Base-by-base conservation (phyloP, 2,797 vertebrate genomes). In the Acanthis flammea region DNA sequence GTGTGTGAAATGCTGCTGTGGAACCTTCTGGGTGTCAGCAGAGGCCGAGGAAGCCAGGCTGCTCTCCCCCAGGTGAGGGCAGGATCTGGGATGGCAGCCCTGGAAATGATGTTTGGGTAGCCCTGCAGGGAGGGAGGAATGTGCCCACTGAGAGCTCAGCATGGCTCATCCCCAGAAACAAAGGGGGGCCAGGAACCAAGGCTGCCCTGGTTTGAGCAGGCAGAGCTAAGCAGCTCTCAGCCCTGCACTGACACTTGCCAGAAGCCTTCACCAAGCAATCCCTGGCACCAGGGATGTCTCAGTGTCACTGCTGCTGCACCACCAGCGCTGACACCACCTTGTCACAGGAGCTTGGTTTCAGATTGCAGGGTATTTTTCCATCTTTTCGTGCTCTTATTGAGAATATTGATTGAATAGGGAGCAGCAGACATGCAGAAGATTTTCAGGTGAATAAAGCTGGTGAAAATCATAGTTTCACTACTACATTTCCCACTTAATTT, bases 91-190 rank as follows among this genome's bases (percentile, higher is more conserved):
- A 13, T 30, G 55, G 39, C 60, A 83, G 75, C 24, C 48, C 89
- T 65, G 61, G 11, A 23, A 79, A 82, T 8, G 53, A 14, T 53
- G 73, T 11, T 73, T 19, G 14, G 63, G 90, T 9, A 16, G 70
- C 62, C 5, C 86, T 61, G 89, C 30, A 35, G 86, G 75, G 10
- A 50, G 79, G 85, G 78, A 96, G 90, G 95, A 95, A 95, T 92
- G 93, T 90, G 85, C 85, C 90, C 79, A 75, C 90, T 54, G 80
- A n/a, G 45, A 44, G 30, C 74, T 61, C 67, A 88, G 85, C 92
- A 94, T 27, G 82, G 93, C 93, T 96, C 94, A 94, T 74, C 85
- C 95, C 94, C 95, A 94, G 87, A 62, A 94, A 96, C 68, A 95
- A 94, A 88, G 91, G 72, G 31, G 54, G 91, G 76, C 41, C 6